phyloP scores from a whole-genome alignment of 2,797 vertebrate genomes.

The Oreonectes daqikongensis region DNA sequence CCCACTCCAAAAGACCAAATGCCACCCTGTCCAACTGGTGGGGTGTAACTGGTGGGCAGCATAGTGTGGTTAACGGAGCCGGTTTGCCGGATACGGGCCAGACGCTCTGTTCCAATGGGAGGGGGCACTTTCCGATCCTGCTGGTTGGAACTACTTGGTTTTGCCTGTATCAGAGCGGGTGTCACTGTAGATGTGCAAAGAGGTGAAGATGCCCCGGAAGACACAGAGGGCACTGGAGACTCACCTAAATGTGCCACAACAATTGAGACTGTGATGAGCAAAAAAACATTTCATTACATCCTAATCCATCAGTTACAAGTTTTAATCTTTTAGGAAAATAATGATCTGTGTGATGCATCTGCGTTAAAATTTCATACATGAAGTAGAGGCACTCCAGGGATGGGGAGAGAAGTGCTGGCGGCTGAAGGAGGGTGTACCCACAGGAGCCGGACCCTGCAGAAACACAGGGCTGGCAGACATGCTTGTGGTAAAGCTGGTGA shows the following conservation, averaged over 20 bases:
- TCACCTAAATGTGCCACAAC: slow-evolving; percentile 79
- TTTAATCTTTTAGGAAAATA: not conserved
- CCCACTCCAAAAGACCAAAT: slow-evolving; percentile 99
- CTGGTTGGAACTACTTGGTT: slow-evolving; percentile 80
- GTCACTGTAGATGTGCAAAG: slow-evolving; percentile 88
- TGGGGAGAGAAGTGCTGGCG: slow-evolving; percentile 99
- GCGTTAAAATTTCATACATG: slow-evolving; percentile 80
- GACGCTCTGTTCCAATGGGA: slow-evolving; percentile 94
- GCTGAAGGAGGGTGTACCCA: slow-evolving; percentile 94
- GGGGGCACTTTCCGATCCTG: slow-evolving; percentile 96
- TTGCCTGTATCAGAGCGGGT: slow-evolving; percentile 86
- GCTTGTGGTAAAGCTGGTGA: slow-evolving; percentile 92
- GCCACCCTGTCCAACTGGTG: slow-evolving; percentile 94
- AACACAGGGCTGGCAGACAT: slow-evolving; percentile 94
- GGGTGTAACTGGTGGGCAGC: slow-evolving; percentile 91
- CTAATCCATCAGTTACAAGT: not conserved
- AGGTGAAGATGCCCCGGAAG: slow-evolving; percentile 90
- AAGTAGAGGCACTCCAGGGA: slow-evolving; percentile 96
- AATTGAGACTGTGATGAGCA: not conserved
- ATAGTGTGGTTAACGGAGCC: slow-evolving; percentile 90
- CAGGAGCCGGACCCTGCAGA: slow-evolving; percentile 87
- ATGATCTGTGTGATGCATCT: not conserved
- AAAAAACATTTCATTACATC: not conserved
- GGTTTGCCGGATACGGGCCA: slow-evolving; percentile 94
- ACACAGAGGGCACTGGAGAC: slow-evolving; percentile 91